phyloP scores from a whole-genome alignment of 2,888 invertebrate species.

The Cryptocephalus moraei region DNA sequence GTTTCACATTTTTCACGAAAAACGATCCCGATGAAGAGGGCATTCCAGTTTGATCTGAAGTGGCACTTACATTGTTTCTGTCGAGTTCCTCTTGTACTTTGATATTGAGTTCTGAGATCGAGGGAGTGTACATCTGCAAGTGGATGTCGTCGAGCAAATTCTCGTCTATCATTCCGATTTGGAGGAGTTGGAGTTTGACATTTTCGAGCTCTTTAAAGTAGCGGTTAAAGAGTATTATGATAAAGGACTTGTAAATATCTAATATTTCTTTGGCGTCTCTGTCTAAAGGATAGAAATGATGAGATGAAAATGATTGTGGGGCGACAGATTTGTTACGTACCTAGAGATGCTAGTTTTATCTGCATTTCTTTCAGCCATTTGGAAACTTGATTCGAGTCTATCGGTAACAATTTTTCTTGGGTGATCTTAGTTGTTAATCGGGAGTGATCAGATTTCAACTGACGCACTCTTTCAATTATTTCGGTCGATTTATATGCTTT shows the following conservation, averaged over 20 bases:
- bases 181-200: constrained; percentile 10
- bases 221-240: constrained; percentile 23
- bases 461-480: too few relatives aligned
- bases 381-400: constrained; percentile 10
- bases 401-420: constrained; percentile 2
- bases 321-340: constrained; percentile 4
- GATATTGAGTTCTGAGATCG: constrained; percentile 14
- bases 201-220: constrained; percentile 22
- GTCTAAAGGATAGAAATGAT: constrained; percentile 12
- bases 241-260: constrained; percentile 19
- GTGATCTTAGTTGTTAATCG: constrained; percentile 1
- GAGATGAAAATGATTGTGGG: background rate
- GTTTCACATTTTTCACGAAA: too few relatives aligned
- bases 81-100: constrained; percentile 11
- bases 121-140: constrained; percentile 19
- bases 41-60: too few relatives aligned
- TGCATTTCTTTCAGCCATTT: constrained; percentile 18
- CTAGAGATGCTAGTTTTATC: constrained; percentile 15
- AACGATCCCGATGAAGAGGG: too few relatives aligned
- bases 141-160: constrained; percentile 11
- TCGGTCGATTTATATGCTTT: too few relatives aligned
- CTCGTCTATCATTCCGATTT: constrained; percentile 7
- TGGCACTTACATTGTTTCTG: background rate
- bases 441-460: constrained; percentile 6
- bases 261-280: constrained; percentile 20